Evolutionary conservation across 2,113 vertebrate species (phyloP), one percentile per base, ranked within the genome.

Genomic region (Clupea harengus): DNA sequence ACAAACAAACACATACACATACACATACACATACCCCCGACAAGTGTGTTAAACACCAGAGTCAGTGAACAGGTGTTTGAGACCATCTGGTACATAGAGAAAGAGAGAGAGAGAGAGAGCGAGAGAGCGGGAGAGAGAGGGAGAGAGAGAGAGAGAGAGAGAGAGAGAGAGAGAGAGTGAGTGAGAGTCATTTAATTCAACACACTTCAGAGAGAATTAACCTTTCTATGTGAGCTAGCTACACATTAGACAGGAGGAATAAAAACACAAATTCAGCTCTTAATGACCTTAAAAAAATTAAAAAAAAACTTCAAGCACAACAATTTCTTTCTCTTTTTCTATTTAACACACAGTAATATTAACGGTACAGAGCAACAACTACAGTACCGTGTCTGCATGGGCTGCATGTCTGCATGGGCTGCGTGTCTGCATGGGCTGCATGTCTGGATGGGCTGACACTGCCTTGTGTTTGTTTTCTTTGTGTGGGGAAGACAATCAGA

Each of bases 161-260:
- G 72, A 89, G 83, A 89, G 75, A 87, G 72, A 80, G 81, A 84
- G 72, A 83, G 47, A 67, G 84, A 82, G 47, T 85, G 72, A 89
- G 83, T 88, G 75, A 87, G 72, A 80, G 81, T 83, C 60, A 83
- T 46, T 87, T 49, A 49, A 81, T 46, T 84, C n/a, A 25, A 81
- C 49, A 80, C 81, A 87, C 84, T 57, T 18, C n/a, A 88, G 78
- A 82, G 20, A 52, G 81, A 82, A 75, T 22, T 32, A 32, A 72
- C 28, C 50, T 85, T 85, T 87, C 81, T 64, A 78, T 84, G 82
- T 78, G 72, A 39, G 3, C 72, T 39, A 39, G 13, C 72, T 78
- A 32, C 20, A 32, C 25, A 17, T 39, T 10, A 39, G 11, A 32
- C 72, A 78, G 15, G 28, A 39, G 72, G 28, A 39, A 78, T 78